phyloP scores from a whole-genome alignment of 2,113 vertebrate genomes.

The Platysteira castanea region DNA sequence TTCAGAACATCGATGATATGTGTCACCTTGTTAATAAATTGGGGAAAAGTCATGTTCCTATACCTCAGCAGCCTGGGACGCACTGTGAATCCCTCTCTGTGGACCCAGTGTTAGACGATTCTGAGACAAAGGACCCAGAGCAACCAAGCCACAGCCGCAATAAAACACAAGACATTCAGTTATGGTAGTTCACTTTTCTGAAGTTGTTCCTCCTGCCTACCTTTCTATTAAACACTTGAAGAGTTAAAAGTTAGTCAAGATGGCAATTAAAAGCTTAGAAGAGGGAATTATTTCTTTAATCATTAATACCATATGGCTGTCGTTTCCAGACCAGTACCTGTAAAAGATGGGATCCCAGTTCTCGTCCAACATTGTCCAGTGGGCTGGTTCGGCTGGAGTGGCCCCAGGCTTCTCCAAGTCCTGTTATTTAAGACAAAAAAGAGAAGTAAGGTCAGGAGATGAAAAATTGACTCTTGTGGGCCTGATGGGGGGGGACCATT shows the following conservation, averaged over 20 bases:
- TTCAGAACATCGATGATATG: background rate
- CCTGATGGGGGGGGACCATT: background rate
- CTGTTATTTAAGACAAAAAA: slow-evolving; percentile 67
- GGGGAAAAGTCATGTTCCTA: background rate
- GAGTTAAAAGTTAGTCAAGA: slow-evolving; percentile 56
- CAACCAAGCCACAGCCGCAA: background rate
- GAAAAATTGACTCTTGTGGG: background rate
- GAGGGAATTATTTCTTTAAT: slow-evolving; percentile 47
- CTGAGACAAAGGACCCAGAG: background rate
- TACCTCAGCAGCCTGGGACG: background rate
- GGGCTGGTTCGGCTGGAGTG: slow-evolving; percentile 85
- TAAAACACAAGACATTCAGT: background rate
- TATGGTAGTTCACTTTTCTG: accelerated
- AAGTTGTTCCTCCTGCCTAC: background rate
- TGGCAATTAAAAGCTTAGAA: slow-evolving; percentile 37
- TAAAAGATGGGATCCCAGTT: slow-evolving; percentile 92
- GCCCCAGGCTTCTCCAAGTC: slow-evolving; percentile 96
- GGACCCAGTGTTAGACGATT: no score
- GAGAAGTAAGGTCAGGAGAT: background rate
- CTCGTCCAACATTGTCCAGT: slow-evolving; percentile 89
- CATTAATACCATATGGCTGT: slow-evolving; percentile 31
- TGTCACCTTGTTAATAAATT: background rate
- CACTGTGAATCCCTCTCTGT: background rate
- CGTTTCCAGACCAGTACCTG: slow-evolving; percentile 80
- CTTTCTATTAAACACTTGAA: background rate